phyloP scores from a whole-genome alignment of 2,888 invertebrate genomes.

The Dorcus hopei region DNA sequence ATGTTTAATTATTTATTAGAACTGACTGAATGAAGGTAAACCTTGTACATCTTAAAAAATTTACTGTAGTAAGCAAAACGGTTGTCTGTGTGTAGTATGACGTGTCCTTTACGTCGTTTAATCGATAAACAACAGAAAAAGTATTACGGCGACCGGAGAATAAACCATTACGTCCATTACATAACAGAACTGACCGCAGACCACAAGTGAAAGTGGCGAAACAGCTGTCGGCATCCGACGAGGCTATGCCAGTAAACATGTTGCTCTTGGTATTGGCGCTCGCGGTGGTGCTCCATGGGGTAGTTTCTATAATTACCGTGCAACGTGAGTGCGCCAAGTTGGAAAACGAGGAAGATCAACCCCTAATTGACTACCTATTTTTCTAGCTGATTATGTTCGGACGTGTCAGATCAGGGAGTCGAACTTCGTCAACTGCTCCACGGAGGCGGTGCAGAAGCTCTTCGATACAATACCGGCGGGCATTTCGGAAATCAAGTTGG shows the following conservation, averaged over 20 bases:
- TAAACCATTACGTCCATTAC: too few relatives aligned
- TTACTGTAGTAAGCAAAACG: too few relatives aligned
- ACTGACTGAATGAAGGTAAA: too few relatives aligned
- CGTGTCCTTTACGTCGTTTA: too few relatives aligned
- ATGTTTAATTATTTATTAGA: too few relatives aligned
- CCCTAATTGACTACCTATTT: background rate
- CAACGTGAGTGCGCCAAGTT: slow-evolving; percentile 13
- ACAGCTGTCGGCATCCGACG: background rate
- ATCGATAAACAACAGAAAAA: too few relatives aligned
- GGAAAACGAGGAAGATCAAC: slow-evolving; percentile 10
- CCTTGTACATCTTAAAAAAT: too few relatives aligned
- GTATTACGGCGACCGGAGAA: too few relatives aligned
- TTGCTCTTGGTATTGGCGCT: background rate
- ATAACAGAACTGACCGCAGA: too few relatives aligned
- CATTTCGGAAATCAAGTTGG: slow-evolving; percentile 57
- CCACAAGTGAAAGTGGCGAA: too few relatives aligned
- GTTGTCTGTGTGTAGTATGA: too few relatives aligned
- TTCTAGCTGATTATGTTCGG: slow-evolving; percentile 65
- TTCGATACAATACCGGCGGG: slow-evolving; percentile 61
- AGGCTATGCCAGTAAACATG: background rate
- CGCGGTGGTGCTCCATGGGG: background rate
- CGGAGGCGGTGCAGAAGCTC: slow-evolving; percentile 63
- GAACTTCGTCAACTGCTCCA: slow-evolving; percentile 64
- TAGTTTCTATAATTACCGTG: slow-evolving; percentile 4
- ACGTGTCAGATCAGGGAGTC: slow-evolving; percentile 64